Conservation (phyloP, 2,888 invertebrate species). For the Plagiodera versicolora region DNA sequence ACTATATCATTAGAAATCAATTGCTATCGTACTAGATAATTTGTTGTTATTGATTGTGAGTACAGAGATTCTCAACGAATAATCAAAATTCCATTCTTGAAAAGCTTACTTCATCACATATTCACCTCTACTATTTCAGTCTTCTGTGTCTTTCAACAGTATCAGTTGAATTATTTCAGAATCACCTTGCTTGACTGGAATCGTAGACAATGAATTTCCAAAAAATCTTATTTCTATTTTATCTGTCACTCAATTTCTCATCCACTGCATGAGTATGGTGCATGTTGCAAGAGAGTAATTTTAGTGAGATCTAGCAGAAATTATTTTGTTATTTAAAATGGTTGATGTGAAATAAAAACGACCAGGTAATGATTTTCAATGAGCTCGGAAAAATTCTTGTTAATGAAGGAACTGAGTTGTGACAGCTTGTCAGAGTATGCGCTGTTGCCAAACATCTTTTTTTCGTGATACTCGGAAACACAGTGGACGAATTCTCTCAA, state of each 20-base stretch:
- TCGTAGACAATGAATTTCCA: slow-evolving; percentile 33
- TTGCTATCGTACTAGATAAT: slow-evolving; percentile 38
- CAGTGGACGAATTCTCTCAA: too few species aligned
- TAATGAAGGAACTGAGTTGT: too few species aligned
- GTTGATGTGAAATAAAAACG: neutral
- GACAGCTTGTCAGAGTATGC: too few species aligned
- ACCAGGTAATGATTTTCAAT: too few species aligned
- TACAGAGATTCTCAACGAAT: slow-evolving; percentile 43
- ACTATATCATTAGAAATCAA: slow-evolving; percentile 42
- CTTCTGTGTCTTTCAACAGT: neutral
- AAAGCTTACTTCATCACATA: slow-evolving; percentile 36
- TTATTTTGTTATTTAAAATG: neutral
- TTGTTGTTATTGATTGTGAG: slow-evolving; percentile 37
- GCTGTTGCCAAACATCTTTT: too few species aligned
- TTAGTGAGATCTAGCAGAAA: slow-evolving; percentile 4
- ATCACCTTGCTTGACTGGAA: slow-evolving; percentile 5
- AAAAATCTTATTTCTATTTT: slow-evolving; percentile 45
- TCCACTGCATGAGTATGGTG: slow-evolving; percentile 25
- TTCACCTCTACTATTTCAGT: slow-evolving; percentile 31
- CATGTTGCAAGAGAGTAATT: slow-evolving; percentile 25
- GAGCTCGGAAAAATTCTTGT: too few species aligned
- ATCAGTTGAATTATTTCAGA: neutral
- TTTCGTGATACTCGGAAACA: too few species aligned
- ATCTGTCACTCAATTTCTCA: slow-evolving; percentile 25
- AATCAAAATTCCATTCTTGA: slow-evolving; percentile 43